Base-by-base conservation (phyloP, 1,140 invertebrate genomes). In the Chrysopa pallens region DNA sequence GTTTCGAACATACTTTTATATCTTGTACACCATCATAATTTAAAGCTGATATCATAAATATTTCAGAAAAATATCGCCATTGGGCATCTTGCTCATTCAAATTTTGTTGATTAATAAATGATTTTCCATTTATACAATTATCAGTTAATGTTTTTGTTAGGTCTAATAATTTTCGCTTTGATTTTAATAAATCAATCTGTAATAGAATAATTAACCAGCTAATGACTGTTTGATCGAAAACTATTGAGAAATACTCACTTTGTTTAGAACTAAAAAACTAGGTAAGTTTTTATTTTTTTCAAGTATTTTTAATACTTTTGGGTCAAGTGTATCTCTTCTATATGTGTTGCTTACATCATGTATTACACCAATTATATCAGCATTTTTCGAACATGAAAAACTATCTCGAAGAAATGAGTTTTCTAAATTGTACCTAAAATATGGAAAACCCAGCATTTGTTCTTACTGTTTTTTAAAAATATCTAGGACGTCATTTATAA, bases 11-110 rank as follows among this genome's bases (percentile, higher is more conserved):
- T 66, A 86, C 81, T 61, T 74, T 74, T 13, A 92, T 61, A 50
- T 80, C 74, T 15, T 72, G 63, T 29, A 90, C 57, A n/a, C 88
- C 88, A 62, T 77, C 74, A 37, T 76, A 74, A 39, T 73, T 74
- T 29, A 90, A 56, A 0, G 89, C 82, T 14, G 90, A 94, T 8
- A 93, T 68, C 68, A 94, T 79, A 56, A 96, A 96, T 14, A 95
- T 76, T 54, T 85, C 74, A 9, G 69, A 64, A 54, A 95, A 95
- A 47, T 78, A 55, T 36, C 76, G 74, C 76, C 81, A 90, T 15
- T 57, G 51, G 13, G 42, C 38, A 13, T 52, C 47, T 39, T 48
- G 45, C n/a, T 43, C 36, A 23, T 11, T 38, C 43, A 38, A 38
- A 31, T 42, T 35, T 44, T 46, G 15, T 43, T 41, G 14, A 42